Evolutionary conservation across 2,797 vertebrate species (phyloP).

Genomic region (Propithecus perrieri): DNA sequence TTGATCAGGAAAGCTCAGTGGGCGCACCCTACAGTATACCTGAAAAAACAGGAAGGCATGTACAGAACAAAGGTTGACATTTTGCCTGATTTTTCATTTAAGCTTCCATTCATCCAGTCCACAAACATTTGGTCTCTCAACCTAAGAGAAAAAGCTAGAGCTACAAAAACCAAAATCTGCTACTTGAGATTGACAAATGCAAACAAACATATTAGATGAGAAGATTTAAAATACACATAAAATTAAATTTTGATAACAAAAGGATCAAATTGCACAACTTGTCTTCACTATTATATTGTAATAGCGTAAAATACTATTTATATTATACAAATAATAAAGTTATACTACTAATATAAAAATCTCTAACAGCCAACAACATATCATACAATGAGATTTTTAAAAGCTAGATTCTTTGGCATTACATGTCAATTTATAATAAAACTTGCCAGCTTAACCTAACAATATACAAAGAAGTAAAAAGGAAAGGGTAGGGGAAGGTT

Average conservation of each 20-base stretch:
- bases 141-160: neutral
- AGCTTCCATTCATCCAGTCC: neutral
- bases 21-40: slow-evolving; percentile 96
- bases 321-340: neutral
- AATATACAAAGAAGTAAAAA: neutral
- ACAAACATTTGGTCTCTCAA: neutral
- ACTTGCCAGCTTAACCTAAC: neutral
- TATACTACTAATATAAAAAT: neutral
- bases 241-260: slow-evolving; percentile 9
- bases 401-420: neutral
- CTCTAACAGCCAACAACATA: slow-evolving; percentile 7
- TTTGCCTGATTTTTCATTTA: neutral
- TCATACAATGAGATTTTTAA: slow-evolving; percentile 25
- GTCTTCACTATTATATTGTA: neutral
- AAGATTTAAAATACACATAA: neutral
- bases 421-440: neutral
- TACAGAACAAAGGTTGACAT: neutral
- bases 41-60: slow-evolving; percentile 59
- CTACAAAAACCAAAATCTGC: neutral
- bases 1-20: slow-evolving; percentile 87
- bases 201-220: neutral
- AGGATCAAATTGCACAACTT: neutral
- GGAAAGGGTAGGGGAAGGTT: too few relatives aligned
- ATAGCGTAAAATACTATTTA: neutral
- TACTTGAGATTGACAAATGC: neutral